Percentiles rank a stretch among this genome's conserved stretches.
These are phyloP conservation scores for Drosophila vallismaia DNA, from an alignment of 2,888 invertebrate genomes.

Conservation along the genomic window DNA sequence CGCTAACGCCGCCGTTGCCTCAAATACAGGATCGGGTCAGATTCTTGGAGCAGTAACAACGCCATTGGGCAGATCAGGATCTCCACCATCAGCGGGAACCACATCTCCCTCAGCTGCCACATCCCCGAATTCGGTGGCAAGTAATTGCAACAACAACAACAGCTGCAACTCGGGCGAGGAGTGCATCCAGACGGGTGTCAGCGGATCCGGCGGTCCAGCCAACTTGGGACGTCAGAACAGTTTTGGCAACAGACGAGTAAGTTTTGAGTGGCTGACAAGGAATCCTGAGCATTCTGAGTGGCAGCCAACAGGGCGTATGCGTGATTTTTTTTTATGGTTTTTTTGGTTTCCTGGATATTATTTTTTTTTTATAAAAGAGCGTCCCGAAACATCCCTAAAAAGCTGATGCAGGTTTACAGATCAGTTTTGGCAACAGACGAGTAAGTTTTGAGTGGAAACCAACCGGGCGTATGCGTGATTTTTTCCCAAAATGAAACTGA, in stretches of 20 bases:
- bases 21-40: slow-evolving; percentile 43
- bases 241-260: slow-evolving; percentile 83
- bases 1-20: slow-evolving; percentile 62
- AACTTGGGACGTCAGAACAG: slow-evolving; percentile 83
- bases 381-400: no score
- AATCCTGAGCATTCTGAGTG: not conserved
- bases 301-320: not conserved
- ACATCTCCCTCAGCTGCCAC: slow-evolving; percentile 9
- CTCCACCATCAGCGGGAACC: slow-evolving; percentile 9
- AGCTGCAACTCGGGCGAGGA: slow-evolving; percentile 30
- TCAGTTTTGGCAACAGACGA: slow-evolving; percentile 83
- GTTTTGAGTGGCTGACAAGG: slow-evolving; percentile 40
- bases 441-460: slow-evolving; percentile 71
- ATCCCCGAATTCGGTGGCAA: slow-evolving; percentile 17
- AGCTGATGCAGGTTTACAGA: slow-evolving; percentile 60
- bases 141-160: slow-evolving; percentile 30
- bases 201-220: slow-evolving; percentile 37
- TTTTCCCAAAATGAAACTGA: not conserved
- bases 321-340: not conserved
- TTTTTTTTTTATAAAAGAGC: no score
- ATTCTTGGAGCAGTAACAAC: slow-evolving; percentile 3
- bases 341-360: no score
- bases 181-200: slow-evolving; percentile 20
- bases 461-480: not conserved
- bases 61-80: slow-evolving; percentile 12